Base-by-base conservation (phyloP, 1,140 invertebrate species). In the Mycetomoellerius zeteki region DNA sequence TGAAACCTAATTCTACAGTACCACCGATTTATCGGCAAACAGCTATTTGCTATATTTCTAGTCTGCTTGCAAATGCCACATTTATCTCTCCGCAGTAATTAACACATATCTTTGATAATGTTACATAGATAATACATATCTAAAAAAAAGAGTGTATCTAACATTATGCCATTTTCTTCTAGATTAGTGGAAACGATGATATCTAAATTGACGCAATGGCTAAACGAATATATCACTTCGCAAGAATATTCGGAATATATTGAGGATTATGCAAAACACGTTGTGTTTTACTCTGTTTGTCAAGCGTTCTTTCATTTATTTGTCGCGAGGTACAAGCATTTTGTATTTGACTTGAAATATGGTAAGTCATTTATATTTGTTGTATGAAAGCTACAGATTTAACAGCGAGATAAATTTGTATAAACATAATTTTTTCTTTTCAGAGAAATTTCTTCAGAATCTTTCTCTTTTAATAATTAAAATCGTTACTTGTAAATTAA, bases 271-370 rank as follows among this genome's bases (percentile, higher is more conserved):
- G 86, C 95, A 1, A 96, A 97, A 92, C 98, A 99, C 94, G 96
- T 96, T 43, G 97, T 98, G 1, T 99, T 99, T 95, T 99, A 99
- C 94, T 97, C 97, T 19, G 97, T 99, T 14, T 99, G 98, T 92
- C 98, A 99, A 95, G 97, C 97, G 0, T 95, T 99, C 47, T 99
- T 99, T 94, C 99, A 99, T 95, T 95, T 99, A 3, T 97, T 99
- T 80, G 97, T 97, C 0, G 99, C 99, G 94, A 97, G 98, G 88
- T 97, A 98, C 92, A 97, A 97, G 91, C 98, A 99, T 93, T 96
- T 99, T 84, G 97, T 98, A 43, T 43, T 43, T 78, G 96, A 96
- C 84, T 97, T 94, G 88, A 97, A 97, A 91, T 97, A 97, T 96
- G 97, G 98, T 98, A 95, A 96, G 96, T 96, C 3, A 50, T 50